Conservation (phyloP, 2,113 vertebrate species). For the Xyrauchen texanus region DNA sequence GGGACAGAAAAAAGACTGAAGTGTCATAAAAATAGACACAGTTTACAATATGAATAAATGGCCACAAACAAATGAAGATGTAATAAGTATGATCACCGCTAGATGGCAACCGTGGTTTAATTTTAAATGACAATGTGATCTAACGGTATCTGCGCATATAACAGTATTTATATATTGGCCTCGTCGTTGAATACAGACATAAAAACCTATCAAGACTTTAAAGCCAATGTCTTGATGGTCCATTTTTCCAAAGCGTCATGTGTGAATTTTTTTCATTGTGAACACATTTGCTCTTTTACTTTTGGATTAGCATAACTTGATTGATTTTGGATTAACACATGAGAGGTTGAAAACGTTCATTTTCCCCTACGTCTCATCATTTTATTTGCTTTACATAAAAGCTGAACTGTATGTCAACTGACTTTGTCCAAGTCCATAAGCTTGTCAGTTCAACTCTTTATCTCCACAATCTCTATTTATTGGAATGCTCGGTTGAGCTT, state of each 20-base stretch:
- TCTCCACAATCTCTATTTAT: conserved; percentile 54
- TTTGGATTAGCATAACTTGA: not conserved
- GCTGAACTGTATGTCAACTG: not conserved
- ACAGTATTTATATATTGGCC: not conserved
- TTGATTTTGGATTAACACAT: conserved; percentile 4
- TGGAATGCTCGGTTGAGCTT: conserved; percentile 44
- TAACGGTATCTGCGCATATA: too few species aligned
- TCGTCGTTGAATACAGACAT: not conserved
- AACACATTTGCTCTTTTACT: not conserved
- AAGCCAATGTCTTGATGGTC: not conserved
- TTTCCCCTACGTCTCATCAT: not conserved
- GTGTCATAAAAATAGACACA: too few species aligned
- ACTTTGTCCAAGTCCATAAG: conserved; percentile 6
- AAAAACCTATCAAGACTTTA: not conserved
- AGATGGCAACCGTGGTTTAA: conserved; percentile 11
- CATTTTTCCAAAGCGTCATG: not conserved
- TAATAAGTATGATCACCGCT: not conserved
- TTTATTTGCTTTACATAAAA: conserved; percentile 31
- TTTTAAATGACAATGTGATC: not conserved
- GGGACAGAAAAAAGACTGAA: too few species aligned
- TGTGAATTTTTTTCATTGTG: not conserved
- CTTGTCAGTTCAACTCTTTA: conserved; percentile 39
- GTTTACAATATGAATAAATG: not conserved
- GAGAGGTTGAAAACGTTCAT: not conserved
- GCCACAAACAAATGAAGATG: not conserved